Base-by-base conservation (phyloP, 2,113 vertebrate species). In the Sceloporus undulatus region DNA sequence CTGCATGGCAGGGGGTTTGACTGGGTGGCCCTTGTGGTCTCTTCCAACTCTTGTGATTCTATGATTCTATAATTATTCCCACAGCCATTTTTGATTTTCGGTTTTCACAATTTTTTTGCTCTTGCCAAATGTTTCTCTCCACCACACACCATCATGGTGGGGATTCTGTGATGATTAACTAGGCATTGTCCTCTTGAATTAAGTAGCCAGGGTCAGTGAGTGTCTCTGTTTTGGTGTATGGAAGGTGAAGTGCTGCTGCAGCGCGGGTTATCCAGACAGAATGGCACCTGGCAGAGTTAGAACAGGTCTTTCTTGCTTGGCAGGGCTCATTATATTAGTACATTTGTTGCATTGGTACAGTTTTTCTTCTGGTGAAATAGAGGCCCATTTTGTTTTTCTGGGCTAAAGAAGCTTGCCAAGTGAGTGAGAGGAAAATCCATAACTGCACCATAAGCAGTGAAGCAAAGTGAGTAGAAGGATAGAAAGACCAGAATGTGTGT, bases 291-390 rank as follows among this genome's bases (percentile, higher is more conserved):
- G 9, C 54, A 78, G 62, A n/a, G 23, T 1, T 81, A 19, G n/a
- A 84, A 84, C 87, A 78, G 62, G 87, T 88, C 74, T 88, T 88
- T 88, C 87, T 70, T n/a, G n/a, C n/a, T 78, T n/a, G 68, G 73
- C 62, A 84, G 82, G 87, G 70, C 21, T 68, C 68, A 66, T 21
- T 82, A 18, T 16, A 62, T 62, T 62, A 18, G 59, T 62, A 62
- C 59, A 62, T 62, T 62, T 14, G 59, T 48, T 70, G n/a, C 34
- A 38, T 54, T 52, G 29, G 71, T 34, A 25, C 11, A 14, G n/a
- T 83, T 40, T 34, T 88, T 54, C 87, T 77, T 70, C 74, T 56
- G 65, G 34, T n/a, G 65, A 83, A 83, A 56, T 42, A 76, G 34
- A 77, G 80, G 73, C 80, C 68, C 38, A 29, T 14, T 68, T 73